These are phyloP conservation scores for Trematocara unimaculatum DNA, from an alignment of 2,113 vertebrate genomes.

Conservation along the genomic window DNA sequence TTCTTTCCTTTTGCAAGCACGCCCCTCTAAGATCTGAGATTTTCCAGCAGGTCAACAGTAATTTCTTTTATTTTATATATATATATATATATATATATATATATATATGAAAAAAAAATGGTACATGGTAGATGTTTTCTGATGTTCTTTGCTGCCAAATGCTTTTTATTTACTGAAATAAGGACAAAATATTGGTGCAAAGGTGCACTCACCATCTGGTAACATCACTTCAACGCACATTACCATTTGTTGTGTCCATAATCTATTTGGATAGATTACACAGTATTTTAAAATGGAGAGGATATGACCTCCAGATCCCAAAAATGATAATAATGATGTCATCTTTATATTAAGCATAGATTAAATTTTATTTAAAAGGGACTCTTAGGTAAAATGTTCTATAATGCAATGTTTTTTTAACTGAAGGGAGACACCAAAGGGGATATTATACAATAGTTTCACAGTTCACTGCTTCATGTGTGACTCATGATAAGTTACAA, in stretches of 20 bases:
- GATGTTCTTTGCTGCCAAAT: not conserved
- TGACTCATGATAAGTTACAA: not conserved
- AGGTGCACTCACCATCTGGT: not conserved
- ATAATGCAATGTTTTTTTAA: not conserved
- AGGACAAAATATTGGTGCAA: not conserved
- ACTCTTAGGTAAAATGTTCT: not conserved
- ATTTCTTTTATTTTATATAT: not conserved
- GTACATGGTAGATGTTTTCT: not conserved
- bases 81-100: no score
- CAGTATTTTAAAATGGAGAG: not conserved
- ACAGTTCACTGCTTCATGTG: not conserved
- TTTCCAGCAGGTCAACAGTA: not conserved
- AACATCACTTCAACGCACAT: not conserved
- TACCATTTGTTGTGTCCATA: not conserved
- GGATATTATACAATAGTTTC: not conserved
- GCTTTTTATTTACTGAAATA: not conserved
- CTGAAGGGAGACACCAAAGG: not conserved
- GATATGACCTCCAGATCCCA: not conserved
- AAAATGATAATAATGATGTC: not conserved
- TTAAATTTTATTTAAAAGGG: not conserved
- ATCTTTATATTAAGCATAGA: not conserved
- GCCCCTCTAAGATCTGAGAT: not conserved
- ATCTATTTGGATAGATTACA: not conserved
- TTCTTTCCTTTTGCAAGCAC: not conserved
- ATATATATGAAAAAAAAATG: not conserved